phyloP scores from a whole-genome alignment of 2,113 vertebrate genomes.

The Stegostoma tigrinum region DNA sequence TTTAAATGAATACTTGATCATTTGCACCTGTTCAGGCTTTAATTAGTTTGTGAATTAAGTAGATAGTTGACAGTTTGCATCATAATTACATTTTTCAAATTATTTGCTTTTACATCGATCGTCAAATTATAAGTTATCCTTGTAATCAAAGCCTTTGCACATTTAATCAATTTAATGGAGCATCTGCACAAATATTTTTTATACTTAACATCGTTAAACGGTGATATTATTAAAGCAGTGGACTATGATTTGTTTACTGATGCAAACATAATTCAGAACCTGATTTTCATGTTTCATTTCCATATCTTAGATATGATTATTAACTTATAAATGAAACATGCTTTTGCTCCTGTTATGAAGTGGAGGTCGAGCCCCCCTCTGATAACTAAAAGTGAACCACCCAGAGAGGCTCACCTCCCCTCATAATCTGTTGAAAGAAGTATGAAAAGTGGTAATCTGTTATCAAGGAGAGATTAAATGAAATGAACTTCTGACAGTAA shows the following conservation, averaged over 20 bases:
- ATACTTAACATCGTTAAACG: background rate
- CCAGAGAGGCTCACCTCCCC: too few relatives aligned
- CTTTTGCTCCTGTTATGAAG: background rate
- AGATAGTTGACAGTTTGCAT: background rate
- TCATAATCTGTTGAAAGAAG: too few relatives aligned
- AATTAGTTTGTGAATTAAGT: background rate
- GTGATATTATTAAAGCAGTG: background rate
- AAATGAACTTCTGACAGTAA: too few relatives aligned
- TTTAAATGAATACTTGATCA: background rate
- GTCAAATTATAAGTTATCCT: background rate
- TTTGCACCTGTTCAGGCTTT: background rate
- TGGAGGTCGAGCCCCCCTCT: too few relatives aligned
- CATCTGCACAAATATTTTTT: constrained; percentile 2
- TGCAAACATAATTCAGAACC: background rate
- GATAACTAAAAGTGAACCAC: too few relatives aligned
- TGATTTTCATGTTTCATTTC: background rate
- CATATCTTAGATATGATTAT: background rate
- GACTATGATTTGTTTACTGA: background rate
- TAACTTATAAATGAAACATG: background rate
- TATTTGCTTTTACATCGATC: background rate
- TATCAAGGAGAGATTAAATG: too few relatives aligned
- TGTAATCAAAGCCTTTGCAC: background rate
- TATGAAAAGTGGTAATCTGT: too few relatives aligned
- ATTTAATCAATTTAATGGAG: background rate
- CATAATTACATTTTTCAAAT: constrained; percentile 21